Conservation (phyloP, 2,888 invertebrate species). For the Ethmia dodecea region DNA sequence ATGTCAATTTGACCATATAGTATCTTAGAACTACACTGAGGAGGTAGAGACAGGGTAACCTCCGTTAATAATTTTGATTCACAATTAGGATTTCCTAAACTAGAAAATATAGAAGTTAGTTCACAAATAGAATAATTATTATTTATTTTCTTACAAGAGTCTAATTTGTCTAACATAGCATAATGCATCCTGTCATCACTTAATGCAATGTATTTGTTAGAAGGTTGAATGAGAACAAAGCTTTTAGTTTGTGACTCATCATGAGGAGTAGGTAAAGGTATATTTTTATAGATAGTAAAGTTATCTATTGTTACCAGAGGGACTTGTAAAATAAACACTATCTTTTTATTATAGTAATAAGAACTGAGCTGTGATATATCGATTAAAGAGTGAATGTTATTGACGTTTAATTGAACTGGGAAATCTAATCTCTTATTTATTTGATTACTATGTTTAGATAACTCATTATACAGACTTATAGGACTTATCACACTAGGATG, state of each 20-base stretch:
- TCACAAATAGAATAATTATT: conserved; percentile 5
- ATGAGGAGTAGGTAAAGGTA: conserved; percentile 15
- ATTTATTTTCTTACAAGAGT: conserved; percentile 4
- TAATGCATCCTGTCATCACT: conserved; percentile 5
- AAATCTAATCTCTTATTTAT: conserved; percentile 10
- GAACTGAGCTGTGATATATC: conserved; percentile 8
- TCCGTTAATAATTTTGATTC: conserved; percentile 9
- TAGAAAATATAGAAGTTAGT: conserved; percentile 1
- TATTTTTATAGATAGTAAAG: conserved; percentile 11
- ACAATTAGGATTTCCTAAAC: conserved; percentile 5
- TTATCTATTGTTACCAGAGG: conserved; percentile 9
- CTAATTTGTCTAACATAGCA: conserved; percentile 4
- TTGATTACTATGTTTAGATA: conserved; percentile 6
- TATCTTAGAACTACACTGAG: background rate
- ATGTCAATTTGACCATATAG: background rate
- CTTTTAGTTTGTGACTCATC: conserved; percentile 2
- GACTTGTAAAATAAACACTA: conserved; percentile 11
- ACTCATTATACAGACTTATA: conserved; percentile 7
- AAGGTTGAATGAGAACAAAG: conserved; percentile 4
- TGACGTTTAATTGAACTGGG: conserved; percentile 8
- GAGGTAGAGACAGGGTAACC: conserved; percentile 23
- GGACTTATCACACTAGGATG: conserved; percentile 12
- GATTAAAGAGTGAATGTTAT: conserved; percentile 13
- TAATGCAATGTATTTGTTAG: conserved; percentile 2
- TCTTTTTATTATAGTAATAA: conserved; percentile 12